Base-by-base conservation (phyloP, 2,113 vertebrate species). In the Ciconia boyciana region DNA sequence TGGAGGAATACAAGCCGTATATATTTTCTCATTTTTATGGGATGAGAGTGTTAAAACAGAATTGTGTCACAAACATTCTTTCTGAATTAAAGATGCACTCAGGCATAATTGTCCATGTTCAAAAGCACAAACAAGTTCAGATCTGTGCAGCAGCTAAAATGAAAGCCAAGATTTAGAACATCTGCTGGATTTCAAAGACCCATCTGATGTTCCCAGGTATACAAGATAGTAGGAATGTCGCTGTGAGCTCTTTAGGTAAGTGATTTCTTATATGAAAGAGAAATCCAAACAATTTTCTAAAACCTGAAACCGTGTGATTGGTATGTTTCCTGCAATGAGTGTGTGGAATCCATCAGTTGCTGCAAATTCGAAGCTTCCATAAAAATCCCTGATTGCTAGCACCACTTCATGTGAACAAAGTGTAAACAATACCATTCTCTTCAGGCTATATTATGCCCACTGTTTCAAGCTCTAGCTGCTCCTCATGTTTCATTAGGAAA, bases 401-500 rank as follows among this genome's bases (percentile, higher is more conserved):
- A 48, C 51, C 29, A 22, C n/a, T 76, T 52, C 14, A 12, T 4
- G 36, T 1, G 22, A 75, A 1, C 43, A 16, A 7, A 69, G 78
- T 6, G 14, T 5, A 16, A 52, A 26, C 49, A 34, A 3, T 3
- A 14, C 34, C 34, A 2, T 5, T 49, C 51, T 46, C 70, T 79
- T 32, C 2, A 24, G 39, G 16, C 57, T 58, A 3, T 6, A 3
- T 31, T n/a, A 4, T 2, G 5, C 10, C 48, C 57, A 5, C 28
- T 39, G 43, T 12, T 5, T 32, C 69, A 57, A n/a, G 36, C 89
- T 74, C 11, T 32, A 61, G 76, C 60, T 69, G 54, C 55, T 54
- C 36, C 58, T 52, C 36, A 16, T 31, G 29, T 34, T 57, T 32
- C 49, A 20, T 19, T 6, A 25, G 51, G 16, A 57, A 64, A 10